Evolutionary conservation across 23 tunicate genomes (phyloP).

Genomic region (Styela plicata): DNA sequence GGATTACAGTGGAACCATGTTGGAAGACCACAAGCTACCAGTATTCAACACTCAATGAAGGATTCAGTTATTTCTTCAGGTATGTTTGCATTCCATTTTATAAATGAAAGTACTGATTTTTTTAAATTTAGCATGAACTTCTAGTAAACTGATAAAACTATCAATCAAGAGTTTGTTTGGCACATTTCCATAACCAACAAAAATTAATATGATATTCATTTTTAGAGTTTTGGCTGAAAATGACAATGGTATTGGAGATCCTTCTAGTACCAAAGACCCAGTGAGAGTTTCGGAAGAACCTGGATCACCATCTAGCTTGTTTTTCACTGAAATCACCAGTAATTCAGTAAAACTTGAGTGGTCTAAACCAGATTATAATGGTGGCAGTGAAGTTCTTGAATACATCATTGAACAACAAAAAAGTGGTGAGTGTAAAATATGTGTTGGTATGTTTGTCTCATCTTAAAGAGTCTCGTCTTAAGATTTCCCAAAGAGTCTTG

Average conservation of each 20-base stretch:
- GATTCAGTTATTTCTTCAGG: constrained; percentile 66
- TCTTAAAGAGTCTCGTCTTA: too few species aligned
- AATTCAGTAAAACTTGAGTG: constrained; percentile 72
- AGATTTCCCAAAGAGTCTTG: too few species aligned
- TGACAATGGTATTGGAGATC: constrained; percentile 83
- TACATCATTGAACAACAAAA: constrained; percentile 67
- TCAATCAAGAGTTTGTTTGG: too few species aligned
- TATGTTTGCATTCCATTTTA: neutral
- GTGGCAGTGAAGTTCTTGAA: constrained; percentile 84
- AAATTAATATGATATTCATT: neutral
- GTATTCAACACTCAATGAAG: constrained; percentile 67
- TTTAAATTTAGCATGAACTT: too few species aligned
- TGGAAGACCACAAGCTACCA: constrained; percentile 65
- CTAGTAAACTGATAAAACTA: too few species aligned
- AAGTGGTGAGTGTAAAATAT: constrained; percentile 32
- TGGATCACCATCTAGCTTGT: constrained; percentile 54
- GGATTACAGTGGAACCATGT: constrained; percentile 86
- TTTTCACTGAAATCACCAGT: constrained; percentile 59
- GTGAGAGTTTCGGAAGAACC: constrained; percentile 89
- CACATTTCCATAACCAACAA: neutral
- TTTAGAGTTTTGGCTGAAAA: constrained; percentile 89
- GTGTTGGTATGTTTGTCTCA: neutral
- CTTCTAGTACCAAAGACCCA: constrained; percentile 53
- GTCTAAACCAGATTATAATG: constrained; percentile 87
- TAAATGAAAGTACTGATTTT: neutral